Percentiles rank a stretch among this genome's conserved stretches.
Evolutionary conservation across 2,888 invertebrate species (phyloP).

Genomic region (Aromia moschata): DNA sequence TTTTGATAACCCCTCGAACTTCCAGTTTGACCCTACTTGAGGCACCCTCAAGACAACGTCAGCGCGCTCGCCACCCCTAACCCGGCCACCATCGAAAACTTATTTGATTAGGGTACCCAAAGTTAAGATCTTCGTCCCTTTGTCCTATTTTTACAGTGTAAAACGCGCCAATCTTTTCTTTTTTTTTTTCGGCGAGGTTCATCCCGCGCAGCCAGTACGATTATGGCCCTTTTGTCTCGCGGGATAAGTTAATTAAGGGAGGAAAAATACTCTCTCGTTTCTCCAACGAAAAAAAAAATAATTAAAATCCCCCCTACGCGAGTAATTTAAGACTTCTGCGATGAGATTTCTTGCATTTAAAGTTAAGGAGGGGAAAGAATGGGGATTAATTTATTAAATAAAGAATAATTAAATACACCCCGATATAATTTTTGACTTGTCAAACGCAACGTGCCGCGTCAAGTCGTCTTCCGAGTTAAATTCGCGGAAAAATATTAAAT

Average conservation of each 20-base stretch:
- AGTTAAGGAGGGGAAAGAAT: conserved; percentile 42
- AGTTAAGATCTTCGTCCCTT: too few species aligned
- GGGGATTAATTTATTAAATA: conserved; percentile 54
- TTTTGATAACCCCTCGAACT: too few species aligned
- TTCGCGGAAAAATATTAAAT: conserved; percentile 42
- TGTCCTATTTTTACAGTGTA: too few species aligned
- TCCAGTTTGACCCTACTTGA: too few species aligned
- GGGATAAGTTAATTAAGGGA: conserved; percentile 21
- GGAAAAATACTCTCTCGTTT: conserved; percentile 16
- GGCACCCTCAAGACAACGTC: too few species aligned
- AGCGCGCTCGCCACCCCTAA: too few species aligned
- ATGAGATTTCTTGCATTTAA: conserved; percentile 28
- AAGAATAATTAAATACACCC: conserved; percentile 55
- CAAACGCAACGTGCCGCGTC: conserved; percentile 49
- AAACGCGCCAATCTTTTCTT: too few species aligned
- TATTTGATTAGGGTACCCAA: too few species aligned
- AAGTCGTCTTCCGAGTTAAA: conserved; percentile 38
- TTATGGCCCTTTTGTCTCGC: conserved; percentile 1
- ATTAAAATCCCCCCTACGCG: conserved; percentile 20
- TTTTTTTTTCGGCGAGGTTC: too few species aligned
- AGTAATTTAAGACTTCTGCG: conserved; percentile 26
- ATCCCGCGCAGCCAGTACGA: neutral
- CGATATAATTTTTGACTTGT: conserved; percentile 52
- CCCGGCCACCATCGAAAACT: too few species aligned
- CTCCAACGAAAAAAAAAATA: conserved; percentile 16